Conservation (phyloP, 1,140 invertebrate species). For the Acyrthosiphon pisum region DNA sequence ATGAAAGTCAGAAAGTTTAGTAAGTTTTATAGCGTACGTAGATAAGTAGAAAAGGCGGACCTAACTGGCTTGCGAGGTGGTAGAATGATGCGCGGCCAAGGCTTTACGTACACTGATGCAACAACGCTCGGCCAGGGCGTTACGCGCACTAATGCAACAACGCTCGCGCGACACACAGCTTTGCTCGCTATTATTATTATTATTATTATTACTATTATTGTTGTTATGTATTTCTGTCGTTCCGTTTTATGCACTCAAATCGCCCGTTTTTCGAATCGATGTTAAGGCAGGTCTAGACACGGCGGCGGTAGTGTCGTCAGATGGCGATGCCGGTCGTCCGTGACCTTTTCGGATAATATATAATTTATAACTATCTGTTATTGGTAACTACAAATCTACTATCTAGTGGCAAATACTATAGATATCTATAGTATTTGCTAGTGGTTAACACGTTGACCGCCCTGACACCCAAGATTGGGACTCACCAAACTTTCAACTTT, state of each 20-base stretch:
- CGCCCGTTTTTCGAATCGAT: slow-evolving; percentile 18
- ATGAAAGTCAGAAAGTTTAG: background rate
- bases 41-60: background rate
- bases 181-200: background rate
- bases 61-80: background rate
- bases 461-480: too few relatives aligned
- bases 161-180: background rate
- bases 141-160: background rate
- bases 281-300: slow-evolving; percentile 14
- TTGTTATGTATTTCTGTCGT: background rate
- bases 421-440: background rate
- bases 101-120: background rate
- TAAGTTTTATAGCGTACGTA: background rate
- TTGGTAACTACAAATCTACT: too few relatives aligned
- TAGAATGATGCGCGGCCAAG: background rate
- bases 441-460: too few relatives aligned
- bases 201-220: background rate
- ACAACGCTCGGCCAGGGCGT: background rate
- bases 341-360: background rate
- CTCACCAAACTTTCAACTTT: too few relatives aligned
- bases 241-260: background rate
- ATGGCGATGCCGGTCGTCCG: background rate
- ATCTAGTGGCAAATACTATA: background rate
- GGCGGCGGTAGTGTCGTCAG: background rate
- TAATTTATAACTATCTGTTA: background rate